These are phyloP conservation scores for Psittacula cyanocephala DNA, from an alignment of 2,113 vertebrate species.

Conservation along the genomic window DNA sequence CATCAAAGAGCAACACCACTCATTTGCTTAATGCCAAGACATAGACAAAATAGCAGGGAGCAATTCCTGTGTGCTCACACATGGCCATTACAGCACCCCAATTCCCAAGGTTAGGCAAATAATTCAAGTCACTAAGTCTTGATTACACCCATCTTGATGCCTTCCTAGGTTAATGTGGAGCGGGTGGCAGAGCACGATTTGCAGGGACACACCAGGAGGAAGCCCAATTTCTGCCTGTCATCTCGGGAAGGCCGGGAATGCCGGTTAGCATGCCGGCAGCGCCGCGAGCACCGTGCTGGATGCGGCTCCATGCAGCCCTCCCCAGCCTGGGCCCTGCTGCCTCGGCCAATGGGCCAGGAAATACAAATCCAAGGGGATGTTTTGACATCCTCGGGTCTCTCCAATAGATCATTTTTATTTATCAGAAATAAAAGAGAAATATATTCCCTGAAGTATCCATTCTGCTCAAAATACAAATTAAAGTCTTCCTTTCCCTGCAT, in stretches of 20 bases:
- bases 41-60: fast-evolving
- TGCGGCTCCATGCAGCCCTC: background rate
- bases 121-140: background rate
- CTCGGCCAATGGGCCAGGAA: background rate
- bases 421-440: background rate
- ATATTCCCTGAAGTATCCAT: background rate
- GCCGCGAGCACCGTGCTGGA: background rate
- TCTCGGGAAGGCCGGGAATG: constrained; percentile 36
- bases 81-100: fast-evolving
- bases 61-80: fast-evolving
- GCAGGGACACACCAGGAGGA: background rate
- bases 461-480: background rate
- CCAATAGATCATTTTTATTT: background rate
- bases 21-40: fast-evolving
- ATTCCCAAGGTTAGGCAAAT: background rate
- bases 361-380: background rate
- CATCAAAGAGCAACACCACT: fast-evolving
- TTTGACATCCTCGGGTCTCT: background rate
- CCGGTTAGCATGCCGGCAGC: background rate
- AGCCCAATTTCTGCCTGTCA: constrained; percentile 72
- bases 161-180: background rate
- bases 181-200: background rate
- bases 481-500: background rate
- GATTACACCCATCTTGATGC: fast-evolving
- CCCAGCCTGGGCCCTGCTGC: background rate